phyloP scores from a whole-genome alignment of 2,888 invertebrate species.

The Chorisops tibialis region DNA sequence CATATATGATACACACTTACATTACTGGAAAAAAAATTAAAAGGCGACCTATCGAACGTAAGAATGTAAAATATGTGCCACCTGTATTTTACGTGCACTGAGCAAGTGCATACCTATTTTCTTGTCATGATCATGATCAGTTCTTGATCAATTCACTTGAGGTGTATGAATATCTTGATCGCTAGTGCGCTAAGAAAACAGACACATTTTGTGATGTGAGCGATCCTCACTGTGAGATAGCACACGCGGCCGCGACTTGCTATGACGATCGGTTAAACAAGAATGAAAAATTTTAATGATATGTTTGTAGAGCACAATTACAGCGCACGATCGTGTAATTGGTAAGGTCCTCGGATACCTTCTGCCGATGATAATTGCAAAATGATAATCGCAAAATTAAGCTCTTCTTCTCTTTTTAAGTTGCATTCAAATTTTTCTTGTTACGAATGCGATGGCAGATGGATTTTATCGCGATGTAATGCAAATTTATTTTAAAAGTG shows the following conservation, averaged over 20 bases:
- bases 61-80: neutral
- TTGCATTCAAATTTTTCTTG: slow-evolving; percentile 18
- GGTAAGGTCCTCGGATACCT: slow-evolving; percentile 3
- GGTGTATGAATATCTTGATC: too few relatives aligned
- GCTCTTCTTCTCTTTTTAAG: slow-evolving; percentile 3
- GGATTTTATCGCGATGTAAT: neutral
- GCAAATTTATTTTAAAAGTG: slow-evolving; percentile 8
- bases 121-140: neutral
- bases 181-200: too few relatives aligned
- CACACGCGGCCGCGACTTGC: neutral
- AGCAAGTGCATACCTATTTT: too few relatives aligned
- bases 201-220: too few relatives aligned
- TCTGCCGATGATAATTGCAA: slow-evolving; percentile 13
- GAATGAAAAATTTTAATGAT: slow-evolving; percentile 27
- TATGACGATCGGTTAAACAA: slow-evolving; percentile 7
- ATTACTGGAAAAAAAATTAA: neutral
- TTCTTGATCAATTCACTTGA: too few relatives aligned
- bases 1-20: neutral
- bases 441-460: slow-evolving; percentile 10
- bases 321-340: slow-evolving; percentile 16
- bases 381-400: slow-evolving; percentile 20
- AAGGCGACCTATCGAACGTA: too few relatives aligned
- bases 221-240: neutral
- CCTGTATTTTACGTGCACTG: neutral
- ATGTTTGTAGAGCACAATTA: slow-evolving; percentile 26